Conservation (phyloP, 2,888 invertebrate species). For the Parascotia fuliginaria region DNA sequence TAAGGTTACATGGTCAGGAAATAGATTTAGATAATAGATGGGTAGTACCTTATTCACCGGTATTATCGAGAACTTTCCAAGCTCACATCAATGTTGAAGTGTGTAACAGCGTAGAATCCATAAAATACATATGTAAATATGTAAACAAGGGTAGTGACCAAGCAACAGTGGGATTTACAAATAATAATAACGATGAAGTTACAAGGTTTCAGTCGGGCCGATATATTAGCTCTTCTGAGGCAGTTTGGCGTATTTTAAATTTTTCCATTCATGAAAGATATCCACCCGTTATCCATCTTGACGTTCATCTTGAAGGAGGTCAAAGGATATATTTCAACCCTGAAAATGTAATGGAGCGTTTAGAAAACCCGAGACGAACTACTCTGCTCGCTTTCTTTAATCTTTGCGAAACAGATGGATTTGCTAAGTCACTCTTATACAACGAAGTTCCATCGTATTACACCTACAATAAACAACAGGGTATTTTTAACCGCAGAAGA, state of each 20-base stretch:
- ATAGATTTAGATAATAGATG: conserved; percentile 4
- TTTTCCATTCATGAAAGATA: too few relatives aligned
- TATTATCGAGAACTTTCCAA: too few relatives aligned
- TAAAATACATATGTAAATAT: conserved; percentile 9
- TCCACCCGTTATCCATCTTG: not conserved
- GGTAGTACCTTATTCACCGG: conserved; percentile 10
- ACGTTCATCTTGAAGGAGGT: conserved; percentile 1
- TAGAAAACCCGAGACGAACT: conserved; percentile 5
- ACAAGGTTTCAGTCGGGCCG: conserved; percentile 5
- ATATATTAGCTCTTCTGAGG: too few relatives aligned
- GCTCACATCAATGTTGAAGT: conserved; percentile 9
- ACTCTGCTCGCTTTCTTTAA: conserved; percentile 7
- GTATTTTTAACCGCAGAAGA: conserved; percentile 2
- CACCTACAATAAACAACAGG: too few relatives aligned
- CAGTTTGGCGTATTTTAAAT: not conserved
- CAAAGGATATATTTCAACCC: too few relatives aligned
- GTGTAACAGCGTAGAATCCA: conserved; percentile 3
- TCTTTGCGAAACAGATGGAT: too few relatives aligned
- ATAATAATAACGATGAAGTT: conserved; percentile 6
- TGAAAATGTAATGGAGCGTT: not conserved
- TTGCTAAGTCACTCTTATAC: too few relatives aligned
- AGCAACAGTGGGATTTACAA: not conserved
- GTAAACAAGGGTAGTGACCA: too few relatives aligned
- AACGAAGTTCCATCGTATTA: not conserved
- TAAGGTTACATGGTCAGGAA: too few relatives aligned